Percentiles rank a stretch among this genome's conserved stretches.
Conservation (phyloP, 2,113 vertebrate species). For the Collichthys lucidus region DNA sequence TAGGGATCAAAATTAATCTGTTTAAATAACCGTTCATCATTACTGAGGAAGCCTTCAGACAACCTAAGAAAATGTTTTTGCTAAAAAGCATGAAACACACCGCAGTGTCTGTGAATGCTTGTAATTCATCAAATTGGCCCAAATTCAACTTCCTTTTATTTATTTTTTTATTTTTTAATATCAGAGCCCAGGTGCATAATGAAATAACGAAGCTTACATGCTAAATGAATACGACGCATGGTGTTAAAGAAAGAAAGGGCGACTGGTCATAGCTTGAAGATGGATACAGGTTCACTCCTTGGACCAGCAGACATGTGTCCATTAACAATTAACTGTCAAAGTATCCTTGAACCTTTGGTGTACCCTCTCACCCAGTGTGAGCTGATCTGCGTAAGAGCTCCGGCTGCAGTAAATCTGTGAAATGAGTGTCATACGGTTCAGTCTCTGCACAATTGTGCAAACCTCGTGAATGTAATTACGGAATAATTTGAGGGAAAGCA, state of each 20-base stretch:
- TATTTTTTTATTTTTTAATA: background rate
- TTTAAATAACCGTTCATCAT: background rate
- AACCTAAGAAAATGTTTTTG: background rate
- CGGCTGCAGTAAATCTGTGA: constrained; percentile 12
- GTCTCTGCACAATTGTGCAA: background rate
- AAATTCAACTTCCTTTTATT: background rate
- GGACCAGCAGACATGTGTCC: background rate
- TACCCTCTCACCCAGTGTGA: background rate
- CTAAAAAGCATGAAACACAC: constrained; percentile 5
- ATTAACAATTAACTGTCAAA: constrained; percentile 27
- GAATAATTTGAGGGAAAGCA: background rate
- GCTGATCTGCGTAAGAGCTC: background rate
- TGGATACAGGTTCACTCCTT: background rate
- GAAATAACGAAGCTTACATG: background rate
- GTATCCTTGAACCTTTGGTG: constrained; percentile 32
- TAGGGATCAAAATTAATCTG: background rate
- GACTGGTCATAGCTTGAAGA: background rate
- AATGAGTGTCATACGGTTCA: constrained; percentile 14
- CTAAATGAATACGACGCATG: background rate
- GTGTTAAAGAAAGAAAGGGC: background rate
- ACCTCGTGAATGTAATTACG: background rate
- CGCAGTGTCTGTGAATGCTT: background rate
- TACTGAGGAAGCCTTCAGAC: background rate
- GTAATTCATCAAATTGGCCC: background rate
- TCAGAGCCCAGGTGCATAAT: background rate